These are phyloP conservation scores for Enteromius afrohamiltoni DNA, from an alignment of 2,797 vertebrate species.

Conservation along the genomic window DNA sequence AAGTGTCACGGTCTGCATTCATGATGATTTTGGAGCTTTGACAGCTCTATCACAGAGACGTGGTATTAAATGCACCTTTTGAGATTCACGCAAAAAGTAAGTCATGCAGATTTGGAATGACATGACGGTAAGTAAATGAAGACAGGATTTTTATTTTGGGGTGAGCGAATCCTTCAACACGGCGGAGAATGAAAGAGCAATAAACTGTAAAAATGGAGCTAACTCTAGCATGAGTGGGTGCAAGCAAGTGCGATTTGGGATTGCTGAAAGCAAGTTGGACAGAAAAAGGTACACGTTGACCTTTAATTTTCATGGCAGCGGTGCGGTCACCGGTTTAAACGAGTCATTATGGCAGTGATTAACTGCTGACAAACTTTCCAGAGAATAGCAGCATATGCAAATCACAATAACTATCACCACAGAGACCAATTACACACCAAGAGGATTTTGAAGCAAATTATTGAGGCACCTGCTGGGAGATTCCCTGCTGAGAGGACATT, in stretches of 20 bases:
- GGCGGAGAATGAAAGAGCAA: neutral
- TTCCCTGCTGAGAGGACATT: constrained; percentile 35
- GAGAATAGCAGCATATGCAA: constrained; percentile 56
- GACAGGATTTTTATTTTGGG: neutral
- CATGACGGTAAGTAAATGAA: neutral
- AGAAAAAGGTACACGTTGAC: constrained; percentile 33
- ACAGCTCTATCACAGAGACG: neutral
- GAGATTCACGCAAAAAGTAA: neutral
- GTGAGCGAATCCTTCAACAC: neutral
- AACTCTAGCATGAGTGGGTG: neutral
- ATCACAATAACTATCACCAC: constrained; percentile 48
- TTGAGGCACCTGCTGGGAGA: constrained; percentile 41
- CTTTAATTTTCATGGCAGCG: constrained; percentile 29
- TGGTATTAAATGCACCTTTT: neutral
- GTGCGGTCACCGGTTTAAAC: constrained; percentile 11
- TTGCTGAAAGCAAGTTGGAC: constrained; percentile 11
- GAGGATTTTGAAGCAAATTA: constrained; percentile 48
- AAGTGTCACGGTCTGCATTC: neutral
- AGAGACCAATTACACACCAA: constrained; percentile 60
- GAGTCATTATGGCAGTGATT: constrained; percentile 49
- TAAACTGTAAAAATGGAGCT: neutral
- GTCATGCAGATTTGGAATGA: neutral
- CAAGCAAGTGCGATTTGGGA: neutral
- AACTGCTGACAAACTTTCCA: constrained; percentile 39
- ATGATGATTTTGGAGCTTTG: neutral